Percentiles rank a stretch among this genome's conserved stretches.
phyloP scores from a whole-genome alignment of 2,113 vertebrate genomes.

The Ramphastos sulfuratus region DNA sequence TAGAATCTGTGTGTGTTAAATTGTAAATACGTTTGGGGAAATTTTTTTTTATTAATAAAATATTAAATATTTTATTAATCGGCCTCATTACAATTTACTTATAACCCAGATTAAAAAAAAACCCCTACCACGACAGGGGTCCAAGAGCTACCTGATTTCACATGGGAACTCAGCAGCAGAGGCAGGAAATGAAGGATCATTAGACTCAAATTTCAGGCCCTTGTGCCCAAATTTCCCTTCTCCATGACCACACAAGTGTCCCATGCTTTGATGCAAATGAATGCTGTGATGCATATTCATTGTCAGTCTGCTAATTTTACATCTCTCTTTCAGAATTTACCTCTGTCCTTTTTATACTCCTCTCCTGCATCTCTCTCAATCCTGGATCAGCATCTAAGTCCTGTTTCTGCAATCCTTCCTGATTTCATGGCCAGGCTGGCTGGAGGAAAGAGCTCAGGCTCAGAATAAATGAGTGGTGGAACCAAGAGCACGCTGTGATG shows the following conservation, averaged over 20 bases:
- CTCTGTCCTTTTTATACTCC: not conserved
- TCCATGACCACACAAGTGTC: not conserved
- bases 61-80: too few species aligned
- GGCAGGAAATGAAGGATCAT: not conserved
- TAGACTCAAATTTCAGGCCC: not conserved
- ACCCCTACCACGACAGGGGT: not conserved
- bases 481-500: not conserved
- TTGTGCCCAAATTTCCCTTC: not conserved
- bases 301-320: not conserved
- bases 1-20: too few species aligned
- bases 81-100: too few species aligned
- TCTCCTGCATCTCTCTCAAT: not conserved
- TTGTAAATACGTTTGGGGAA: too few species aligned
- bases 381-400: not conserved
- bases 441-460: not conserved
- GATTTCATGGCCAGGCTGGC: not conserved
- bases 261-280: not conserved
- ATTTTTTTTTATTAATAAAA: too few species aligned
- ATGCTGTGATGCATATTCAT: not conserved
- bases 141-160: rapidly evolving
- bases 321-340: not conserved
- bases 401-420: not conserved
- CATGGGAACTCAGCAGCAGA: not conserved
- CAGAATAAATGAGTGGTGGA: not conserved
- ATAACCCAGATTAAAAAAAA: too few species aligned